Base-by-base conservation (phyloP, 2,888 invertebrate genomes). In the Acanthopleura granulata region DNA sequence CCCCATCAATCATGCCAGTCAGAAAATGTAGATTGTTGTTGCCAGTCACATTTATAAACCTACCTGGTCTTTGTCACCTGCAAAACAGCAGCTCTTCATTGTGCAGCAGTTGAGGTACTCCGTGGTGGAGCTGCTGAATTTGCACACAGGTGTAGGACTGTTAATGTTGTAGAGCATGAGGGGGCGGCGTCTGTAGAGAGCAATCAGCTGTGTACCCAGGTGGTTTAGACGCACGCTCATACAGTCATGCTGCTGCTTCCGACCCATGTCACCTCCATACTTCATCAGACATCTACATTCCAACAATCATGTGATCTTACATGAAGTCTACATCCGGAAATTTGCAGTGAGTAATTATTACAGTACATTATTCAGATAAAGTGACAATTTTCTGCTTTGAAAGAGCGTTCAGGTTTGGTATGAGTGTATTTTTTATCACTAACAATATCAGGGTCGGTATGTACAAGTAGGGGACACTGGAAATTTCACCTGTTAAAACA, bases 81-180 rank as follows among this genome's bases (percentile, higher is more conserved):
- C 97, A 91, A 98, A 98, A 79, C 95, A 95, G 87, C 97, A 97
- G 80, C 97, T 97, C 91, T 98, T 98, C 96, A 98, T 97, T 0
- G 98, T 98, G 89, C 97, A 98, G 0, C 96, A 96, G 90, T 98
- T 98, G 87, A 96, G 96, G 90, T 98, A 98, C 16, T 30, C 29
- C 6, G 16, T 16, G 79, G 96, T 95, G 72, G 94, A 93, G 89
- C 97, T 96, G 89, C 96, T 95, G 91, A 98, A 97, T 90, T 97
- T 95, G 80, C 94, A 95, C 40, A 95, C 91, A 0, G 95, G 94
- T 62, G 93, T 93, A 0, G 94, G 92, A 0, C 93, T 93, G 80
- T 94, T 92, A 0, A 91, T 86, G 91, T 90, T 87, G 87, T 95
- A 97, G 12, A 97, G 91, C 16, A 96, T 95, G 0, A 97, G 97